Evolutionary conservation across 2,113 vertebrate species (phyloP).

Genomic region (Tragelaphus buxtoni): DNA sequence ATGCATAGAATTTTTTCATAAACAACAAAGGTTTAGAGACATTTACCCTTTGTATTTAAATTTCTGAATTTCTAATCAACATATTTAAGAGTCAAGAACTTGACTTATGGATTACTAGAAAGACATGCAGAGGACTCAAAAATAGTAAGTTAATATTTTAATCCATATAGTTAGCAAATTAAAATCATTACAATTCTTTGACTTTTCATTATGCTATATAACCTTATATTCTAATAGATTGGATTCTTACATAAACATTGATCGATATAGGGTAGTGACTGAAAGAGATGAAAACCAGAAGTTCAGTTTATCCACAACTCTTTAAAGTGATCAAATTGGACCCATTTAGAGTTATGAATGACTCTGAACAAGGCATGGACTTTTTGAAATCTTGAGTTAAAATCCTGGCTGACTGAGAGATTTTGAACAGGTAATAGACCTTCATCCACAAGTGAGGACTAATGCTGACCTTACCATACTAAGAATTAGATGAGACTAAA

Average conservation of each 20-base stretch:
- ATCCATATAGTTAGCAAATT: background rate
- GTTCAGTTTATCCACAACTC: background rate
- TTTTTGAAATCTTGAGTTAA: slow-evolving; percentile 27
- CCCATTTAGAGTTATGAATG: background rate
- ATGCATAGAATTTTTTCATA: too few relatives aligned
- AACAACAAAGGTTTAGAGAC: background rate
- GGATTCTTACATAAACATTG: background rate
- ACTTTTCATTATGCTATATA: background rate
- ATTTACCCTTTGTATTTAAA: background rate
- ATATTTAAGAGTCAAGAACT: background rate
- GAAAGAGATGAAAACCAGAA: slow-evolving; percentile 19
- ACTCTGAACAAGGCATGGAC: background rate
- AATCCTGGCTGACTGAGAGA: background rate
- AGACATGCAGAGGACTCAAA: background rate
- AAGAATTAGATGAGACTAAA: background rate
- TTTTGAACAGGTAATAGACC: background rate
- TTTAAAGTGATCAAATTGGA: background rate
- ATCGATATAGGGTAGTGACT: background rate
- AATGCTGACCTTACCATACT: background rate
- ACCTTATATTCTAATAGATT: background rate
- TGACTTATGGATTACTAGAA: background rate
- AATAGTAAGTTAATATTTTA: background rate
- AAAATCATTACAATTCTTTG: background rate
- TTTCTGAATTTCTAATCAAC: background rate
- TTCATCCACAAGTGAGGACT: background rate